These are phyloP conservation scores for Pissodes strobi DNA, from an alignment of 1,140 invertebrate species.

Conservation along the genomic window DNA sequence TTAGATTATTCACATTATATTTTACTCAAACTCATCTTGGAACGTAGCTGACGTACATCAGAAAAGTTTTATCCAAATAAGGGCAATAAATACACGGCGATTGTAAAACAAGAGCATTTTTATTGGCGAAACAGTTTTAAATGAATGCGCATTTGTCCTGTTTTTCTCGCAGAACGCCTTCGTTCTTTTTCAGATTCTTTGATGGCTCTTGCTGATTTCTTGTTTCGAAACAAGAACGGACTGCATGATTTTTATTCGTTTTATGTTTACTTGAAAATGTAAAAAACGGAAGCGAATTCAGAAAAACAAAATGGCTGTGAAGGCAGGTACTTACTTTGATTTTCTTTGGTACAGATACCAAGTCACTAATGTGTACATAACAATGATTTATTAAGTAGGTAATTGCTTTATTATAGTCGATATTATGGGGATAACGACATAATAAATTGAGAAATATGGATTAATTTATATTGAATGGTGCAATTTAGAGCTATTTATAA, in stretches of 20 bases:
- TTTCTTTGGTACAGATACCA: constrained; percentile 12
- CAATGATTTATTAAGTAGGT: constrained; percentile 22
- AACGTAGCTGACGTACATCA: constrained; percentile 4
- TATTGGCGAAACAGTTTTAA: constrained; percentile 34
- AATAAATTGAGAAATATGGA: neutral
- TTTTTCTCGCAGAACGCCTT: constrained; percentile 23
- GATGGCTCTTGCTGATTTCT: constrained; percentile 12
- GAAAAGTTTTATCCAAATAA: constrained; percentile 16
- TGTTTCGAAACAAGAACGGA: constrained; percentile 10
- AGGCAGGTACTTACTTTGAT: constrained; percentile 14
- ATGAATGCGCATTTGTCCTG: constrained; percentile 34
- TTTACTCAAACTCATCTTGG: no score
- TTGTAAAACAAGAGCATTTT: constrained; percentile 29
- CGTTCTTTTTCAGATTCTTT: constrained; percentile 25
- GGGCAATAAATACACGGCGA: constrained; percentile 9
- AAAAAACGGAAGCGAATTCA: constrained; percentile 1
- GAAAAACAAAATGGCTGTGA: constrained; percentile 34
- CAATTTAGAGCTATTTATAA: neutral
- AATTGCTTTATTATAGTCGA: constrained; percentile 28
- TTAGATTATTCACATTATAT: no score
- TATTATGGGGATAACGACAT: neutral
- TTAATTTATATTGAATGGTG: neutral
- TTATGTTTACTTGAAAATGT: constrained; percentile 20
- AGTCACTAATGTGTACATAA: constrained; percentile 9
- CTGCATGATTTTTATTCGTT: constrained; percentile 16